These are phyloP conservation scores for Takifugu bimaculatus DNA, from an alignment of 2,113 vertebrate species.

Conservation along the genomic window DNA sequence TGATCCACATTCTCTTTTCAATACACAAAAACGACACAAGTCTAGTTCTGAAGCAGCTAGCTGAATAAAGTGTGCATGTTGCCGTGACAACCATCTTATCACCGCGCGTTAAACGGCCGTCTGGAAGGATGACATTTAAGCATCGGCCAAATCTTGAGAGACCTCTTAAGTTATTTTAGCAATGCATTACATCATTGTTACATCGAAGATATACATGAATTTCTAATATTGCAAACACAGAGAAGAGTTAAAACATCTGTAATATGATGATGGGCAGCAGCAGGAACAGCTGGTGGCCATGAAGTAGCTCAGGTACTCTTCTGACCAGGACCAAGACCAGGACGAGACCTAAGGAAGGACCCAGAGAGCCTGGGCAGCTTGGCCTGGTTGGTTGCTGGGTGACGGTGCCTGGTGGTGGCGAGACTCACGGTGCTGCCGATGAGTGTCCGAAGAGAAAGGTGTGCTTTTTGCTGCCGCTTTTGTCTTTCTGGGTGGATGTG, in stretches of 20 bases:
- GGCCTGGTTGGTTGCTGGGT: conserved; percentile 41
- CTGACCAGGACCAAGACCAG: background rate
- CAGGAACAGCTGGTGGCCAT: conserved; percentile 2
- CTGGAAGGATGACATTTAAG: conserved; percentile 4
- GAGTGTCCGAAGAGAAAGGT: conserved; percentile 75
- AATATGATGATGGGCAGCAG: conserved; percentile 20
- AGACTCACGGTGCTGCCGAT: conserved; percentile 24
- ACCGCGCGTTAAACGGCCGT: background rate
- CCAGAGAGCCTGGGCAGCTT: conserved; percentile 66
- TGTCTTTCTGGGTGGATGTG: conserved; percentile 26
- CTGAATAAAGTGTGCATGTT: background rate
- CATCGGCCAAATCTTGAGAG: conserved; percentile 6
- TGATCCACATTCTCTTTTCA: too few species aligned
- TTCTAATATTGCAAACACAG: background rate
- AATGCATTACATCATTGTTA: background rate
- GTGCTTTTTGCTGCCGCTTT: conserved; percentile 59
- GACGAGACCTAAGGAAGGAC: conserved; percentile 37
- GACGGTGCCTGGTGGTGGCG: conserved; percentile 55
- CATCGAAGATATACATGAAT: background rate
- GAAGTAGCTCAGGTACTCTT: too few species aligned
- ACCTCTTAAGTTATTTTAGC: background rate
- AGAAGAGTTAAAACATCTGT: conserved; percentile 31
- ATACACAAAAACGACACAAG: too few species aligned
- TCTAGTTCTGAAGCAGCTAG: background rate
- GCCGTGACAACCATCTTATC: background rate